Evolutionary conservation across 2,113 vertebrate species (phyloP).

Genomic region (Thunnus thynnus): DNA sequence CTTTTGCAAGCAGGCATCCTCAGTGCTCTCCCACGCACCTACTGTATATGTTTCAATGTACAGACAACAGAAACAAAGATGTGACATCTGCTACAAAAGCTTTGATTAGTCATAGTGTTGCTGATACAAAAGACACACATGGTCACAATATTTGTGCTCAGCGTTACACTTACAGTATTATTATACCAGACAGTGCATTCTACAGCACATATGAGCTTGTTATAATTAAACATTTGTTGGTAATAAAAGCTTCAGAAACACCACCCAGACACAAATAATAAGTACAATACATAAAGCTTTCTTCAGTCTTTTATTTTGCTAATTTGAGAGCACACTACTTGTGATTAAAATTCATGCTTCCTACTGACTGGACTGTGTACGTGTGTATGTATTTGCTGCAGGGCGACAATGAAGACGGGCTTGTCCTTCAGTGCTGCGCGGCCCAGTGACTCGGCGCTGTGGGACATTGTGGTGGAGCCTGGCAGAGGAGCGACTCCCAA

Average conservation of each 20-base stretch:
- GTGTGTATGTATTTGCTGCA: constrained; percentile 69
- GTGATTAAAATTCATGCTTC: not conserved
- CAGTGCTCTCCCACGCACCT: not conserved
- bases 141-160: not conserved
- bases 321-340: not conserved
- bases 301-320: not conserved
- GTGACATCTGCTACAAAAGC: not conserved
- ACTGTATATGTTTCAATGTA: not conserved
- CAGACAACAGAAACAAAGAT: not conserved
- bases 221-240: not conserved
- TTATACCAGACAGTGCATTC: not conserved
- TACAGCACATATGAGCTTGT: too few species aligned
- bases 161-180: not conserved
- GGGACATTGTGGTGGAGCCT: constrained; percentile 87
- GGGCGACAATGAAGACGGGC: constrained; percentile 89
- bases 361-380: constrained; percentile 9
- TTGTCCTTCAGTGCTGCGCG: constrained; percentile 86
- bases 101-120: not conserved
- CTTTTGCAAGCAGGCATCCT: not conserved
- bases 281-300: not conserved
- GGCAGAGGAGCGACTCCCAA: constrained; percentile 74
- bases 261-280: too few species aligned
- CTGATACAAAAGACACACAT: not conserved
- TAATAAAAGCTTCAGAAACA: not conserved
- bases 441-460: constrained; percentile 87